Percentiles rank a stretch among this genome's conserved stretches.
Conservation (phyloP, 2,113 vertebrate species). For the Rhizomys pruinosus region DNA sequence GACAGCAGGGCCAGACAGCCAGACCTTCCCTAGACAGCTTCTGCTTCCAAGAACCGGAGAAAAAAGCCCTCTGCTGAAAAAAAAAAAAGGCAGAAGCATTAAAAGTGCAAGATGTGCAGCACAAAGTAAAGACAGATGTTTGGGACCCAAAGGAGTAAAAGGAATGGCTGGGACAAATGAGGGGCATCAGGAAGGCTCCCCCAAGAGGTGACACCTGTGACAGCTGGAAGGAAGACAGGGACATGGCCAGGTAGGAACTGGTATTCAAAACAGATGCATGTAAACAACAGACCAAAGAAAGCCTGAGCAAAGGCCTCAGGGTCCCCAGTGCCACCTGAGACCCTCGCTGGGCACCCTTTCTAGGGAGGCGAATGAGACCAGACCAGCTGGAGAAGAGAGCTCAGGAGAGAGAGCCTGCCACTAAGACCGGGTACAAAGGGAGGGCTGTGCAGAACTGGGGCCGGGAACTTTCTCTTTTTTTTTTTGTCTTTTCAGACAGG, state of each 20-base stretch:
- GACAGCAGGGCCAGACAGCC: rapidly evolving
- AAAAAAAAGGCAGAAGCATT: neutral
- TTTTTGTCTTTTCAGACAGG: no score
- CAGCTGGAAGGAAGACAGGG: neutral
- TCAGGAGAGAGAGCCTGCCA: neutral
- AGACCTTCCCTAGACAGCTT: neutral
- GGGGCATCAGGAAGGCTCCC: neutral
- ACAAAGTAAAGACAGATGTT: neutral
- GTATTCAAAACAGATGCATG: neutral
- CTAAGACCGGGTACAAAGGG: neutral
- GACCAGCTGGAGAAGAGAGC: neutral
- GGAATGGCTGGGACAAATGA: no score
- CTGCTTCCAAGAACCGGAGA: neutral
- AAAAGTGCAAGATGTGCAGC: neutral
- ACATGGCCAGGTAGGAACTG: neutral
- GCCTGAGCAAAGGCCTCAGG: neutral
- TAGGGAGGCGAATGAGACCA: neutral
- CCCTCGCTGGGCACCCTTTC: neutral
- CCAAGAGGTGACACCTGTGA: neutral
- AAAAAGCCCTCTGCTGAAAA: neutral
- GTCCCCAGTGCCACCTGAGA: rapidly evolving
- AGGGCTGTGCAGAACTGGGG: neutral
- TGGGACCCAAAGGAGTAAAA: neutral
- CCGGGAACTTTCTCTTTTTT: no score
- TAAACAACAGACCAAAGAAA: neutral